phyloP scores from a whole-genome alignment of 2,888 invertebrate species.

The Hecatera dysodea region DNA sequence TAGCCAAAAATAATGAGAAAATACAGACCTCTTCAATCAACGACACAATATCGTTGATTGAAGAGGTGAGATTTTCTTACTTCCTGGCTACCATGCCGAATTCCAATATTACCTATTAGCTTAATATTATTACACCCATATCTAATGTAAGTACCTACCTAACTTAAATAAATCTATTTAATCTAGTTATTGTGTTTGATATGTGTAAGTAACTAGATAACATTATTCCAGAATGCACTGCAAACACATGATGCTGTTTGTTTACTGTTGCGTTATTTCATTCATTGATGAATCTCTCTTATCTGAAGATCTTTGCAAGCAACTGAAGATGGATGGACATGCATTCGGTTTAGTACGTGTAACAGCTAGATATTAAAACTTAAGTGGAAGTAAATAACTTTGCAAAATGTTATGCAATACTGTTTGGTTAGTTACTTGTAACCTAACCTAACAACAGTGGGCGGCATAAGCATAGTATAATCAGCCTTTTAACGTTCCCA shows the following conservation, averaged over 20 bases:
- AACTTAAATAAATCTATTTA: not conserved
- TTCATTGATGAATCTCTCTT: not conserved
- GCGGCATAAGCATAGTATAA: too few species aligned
- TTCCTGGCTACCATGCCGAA: not conserved
- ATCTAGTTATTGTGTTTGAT: constrained; percentile 3
- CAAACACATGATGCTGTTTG: not conserved
- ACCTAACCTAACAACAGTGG: too few species aligned
- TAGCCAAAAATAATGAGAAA: too few species aligned
- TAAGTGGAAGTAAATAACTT: not conserved
- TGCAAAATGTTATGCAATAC: not conserved
- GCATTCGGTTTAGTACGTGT: not conserved
- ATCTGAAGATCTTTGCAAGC: not conserved
- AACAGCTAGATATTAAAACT: not conserved
- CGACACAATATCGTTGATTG: too few species aligned
- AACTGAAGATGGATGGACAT: not conserved
- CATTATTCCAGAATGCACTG: too few species aligned
- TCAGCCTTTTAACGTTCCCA: too few species aligned
- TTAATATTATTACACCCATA: not conserved
- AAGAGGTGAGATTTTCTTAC: not conserved
- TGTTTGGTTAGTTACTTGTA: too few species aligned
- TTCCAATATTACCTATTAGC: not conserved
- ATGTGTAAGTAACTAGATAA: not conserved
- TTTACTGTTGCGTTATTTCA: not conserved
- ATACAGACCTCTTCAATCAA: too few species aligned
- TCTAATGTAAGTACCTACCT: too few species aligned